Evolutionary conservation across 1,140 invertebrate genomes (phyloP).

Genomic region (Asobara japonica): DNA sequence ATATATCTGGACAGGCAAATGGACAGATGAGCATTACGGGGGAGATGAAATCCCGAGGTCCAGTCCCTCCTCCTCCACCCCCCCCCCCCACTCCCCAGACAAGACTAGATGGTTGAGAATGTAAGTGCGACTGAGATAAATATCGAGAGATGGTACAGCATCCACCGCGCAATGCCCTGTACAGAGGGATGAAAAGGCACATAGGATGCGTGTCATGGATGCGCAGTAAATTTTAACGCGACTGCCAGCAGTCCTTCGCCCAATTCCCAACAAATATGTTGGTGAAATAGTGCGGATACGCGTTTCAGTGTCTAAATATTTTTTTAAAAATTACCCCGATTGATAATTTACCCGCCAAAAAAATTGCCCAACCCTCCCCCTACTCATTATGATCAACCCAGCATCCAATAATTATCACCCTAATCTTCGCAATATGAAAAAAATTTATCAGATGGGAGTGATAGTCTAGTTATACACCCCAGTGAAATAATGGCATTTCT

Average conservation of each 20-base stretch:
- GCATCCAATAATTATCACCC: no score
- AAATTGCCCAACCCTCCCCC: no score
- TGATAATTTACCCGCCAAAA: no score
- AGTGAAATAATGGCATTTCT: no score
- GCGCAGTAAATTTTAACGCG: constrained; percentile 56
- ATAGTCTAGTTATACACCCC: no score
- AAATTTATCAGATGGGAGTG: no score
- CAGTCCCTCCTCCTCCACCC: no score
- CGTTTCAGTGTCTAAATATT: background rate
- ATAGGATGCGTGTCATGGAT: constrained; percentile 55
- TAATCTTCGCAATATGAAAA: no score
- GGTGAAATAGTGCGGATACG: background rate
- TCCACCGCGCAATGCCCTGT: constrained; percentile 22
- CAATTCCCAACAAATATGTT: constrained; percentile 50
- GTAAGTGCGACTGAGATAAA: background rate
- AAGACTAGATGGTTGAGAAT: background rate
- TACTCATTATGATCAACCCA: no score
- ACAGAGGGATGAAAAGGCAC: constrained; percentile 37
- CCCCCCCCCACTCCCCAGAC: no score
- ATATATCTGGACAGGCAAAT: constrained; percentile 2
- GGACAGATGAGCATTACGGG: background rate
- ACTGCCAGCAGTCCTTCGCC: constrained; percentile 56
- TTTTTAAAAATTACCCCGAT: no score
- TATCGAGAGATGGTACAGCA: constrained; percentile 22
- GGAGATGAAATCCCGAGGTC: background rate